Evolutionary conservation across 2,888 invertebrate genomes (phyloP).

Genomic region (Limenitis arthemis): DNA sequence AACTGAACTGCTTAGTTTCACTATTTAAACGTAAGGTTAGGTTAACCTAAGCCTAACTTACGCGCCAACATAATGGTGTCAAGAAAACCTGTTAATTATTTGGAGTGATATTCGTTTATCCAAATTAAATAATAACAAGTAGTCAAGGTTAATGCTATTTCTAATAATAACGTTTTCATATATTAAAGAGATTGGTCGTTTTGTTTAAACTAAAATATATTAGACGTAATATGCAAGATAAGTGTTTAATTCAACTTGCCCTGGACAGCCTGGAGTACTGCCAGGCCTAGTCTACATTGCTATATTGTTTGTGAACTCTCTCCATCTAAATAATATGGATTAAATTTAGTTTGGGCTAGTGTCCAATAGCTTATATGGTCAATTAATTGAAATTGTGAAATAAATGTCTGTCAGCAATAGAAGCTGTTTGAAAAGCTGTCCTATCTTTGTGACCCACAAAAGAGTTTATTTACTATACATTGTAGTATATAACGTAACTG

Average conservation of each 20-base stretch:
- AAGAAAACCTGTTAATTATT: background rate
- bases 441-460: too few species aligned
- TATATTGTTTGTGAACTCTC: constrained; percentile 2
- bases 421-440: too few species aligned
- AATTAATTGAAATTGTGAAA: background rate
- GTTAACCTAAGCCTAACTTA: too few species aligned
- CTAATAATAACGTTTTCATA: background rate
- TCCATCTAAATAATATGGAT: background rate
- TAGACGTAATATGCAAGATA: constrained; percentile 10
- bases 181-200: background rate
- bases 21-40: too few species aligned
- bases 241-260: constrained; percentile 13
- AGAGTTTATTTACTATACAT: too few species aligned
- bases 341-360: background rate
- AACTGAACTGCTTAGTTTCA: too few species aligned
- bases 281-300: constrained; percentile 13
- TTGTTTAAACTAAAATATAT: constrained; percentile 6
- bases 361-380: background rate
- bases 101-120: background rate
- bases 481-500: too few species aligned
- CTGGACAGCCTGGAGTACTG: constrained; percentile 16
- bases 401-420: background rate
- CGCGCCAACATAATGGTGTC: too few species aligned
- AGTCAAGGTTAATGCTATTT: constrained; percentile 2
- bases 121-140: background rate